These are phyloP conservation scores for Kobus ellipsiprymnus DNA, from an alignment of 2,113 vertebrate species.

Conservation along the genomic window DNA sequence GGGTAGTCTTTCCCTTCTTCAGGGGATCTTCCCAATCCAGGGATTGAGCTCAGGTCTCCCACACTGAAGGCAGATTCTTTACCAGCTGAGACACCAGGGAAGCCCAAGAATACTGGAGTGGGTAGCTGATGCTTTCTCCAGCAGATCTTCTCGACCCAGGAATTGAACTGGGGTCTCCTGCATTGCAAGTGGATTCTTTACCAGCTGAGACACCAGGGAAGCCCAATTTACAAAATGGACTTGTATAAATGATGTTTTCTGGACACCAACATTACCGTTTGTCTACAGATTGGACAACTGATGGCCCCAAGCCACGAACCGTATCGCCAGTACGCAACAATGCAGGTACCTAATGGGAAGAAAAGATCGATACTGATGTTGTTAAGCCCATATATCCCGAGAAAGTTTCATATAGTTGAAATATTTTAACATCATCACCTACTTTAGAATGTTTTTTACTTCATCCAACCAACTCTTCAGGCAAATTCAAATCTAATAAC, in stretches of 20 bases:
- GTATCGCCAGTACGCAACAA: conserved; percentile 96
- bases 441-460: not conserved
- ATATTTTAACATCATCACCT: not conserved
- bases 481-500: conserved; percentile 18
- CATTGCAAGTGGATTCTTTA: not conserved
- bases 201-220: not conserved
- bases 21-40: not conserved
- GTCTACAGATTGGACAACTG: conserved; percentile 96
- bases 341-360: conserved; percentile 86
- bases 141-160: not conserved
- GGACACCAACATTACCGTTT: conserved; percentile 86
- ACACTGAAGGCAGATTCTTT: not conserved
- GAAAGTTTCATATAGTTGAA: conserved; percentile 18
- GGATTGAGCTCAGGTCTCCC: not conserved
- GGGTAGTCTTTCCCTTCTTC: not conserved
- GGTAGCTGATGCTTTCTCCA: not conserved
- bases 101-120: not conserved
- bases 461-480: conserved; percentile 11
- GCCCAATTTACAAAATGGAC: not conserved
- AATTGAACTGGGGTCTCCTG: not conserved
- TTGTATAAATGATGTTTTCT: not conserved
- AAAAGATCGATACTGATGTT: conserved; percentile 12
- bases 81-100: not conserved
- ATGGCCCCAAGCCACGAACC: conserved; percentile 97
- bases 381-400: not conserved